phyloP scores from a whole-genome alignment of 1,140 invertebrate species.

The Bombus fervidus region DNA sequence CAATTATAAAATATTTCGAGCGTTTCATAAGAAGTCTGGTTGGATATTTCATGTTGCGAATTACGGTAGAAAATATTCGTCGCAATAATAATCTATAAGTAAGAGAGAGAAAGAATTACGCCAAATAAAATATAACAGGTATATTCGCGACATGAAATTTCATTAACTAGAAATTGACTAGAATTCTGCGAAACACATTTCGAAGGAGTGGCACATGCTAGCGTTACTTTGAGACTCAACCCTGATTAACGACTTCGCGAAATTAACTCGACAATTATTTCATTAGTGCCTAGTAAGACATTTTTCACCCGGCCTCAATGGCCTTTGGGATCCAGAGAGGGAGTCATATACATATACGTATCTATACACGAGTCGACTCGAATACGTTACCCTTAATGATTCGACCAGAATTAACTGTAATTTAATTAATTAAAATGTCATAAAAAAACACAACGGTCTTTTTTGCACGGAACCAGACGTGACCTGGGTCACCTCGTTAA shows the following conservation, averaged over 20 bases:
- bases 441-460: slow-evolving; percentile 2
- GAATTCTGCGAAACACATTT: slow-evolving; percentile 21
- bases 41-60: background rate
- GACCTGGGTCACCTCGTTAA: slow-evolving; percentile 35
- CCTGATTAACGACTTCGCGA: slow-evolving; percentile 46
- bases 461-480: background rate
- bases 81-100: slow-evolving; percentile 6
- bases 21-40: background rate
- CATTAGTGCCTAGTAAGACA: slow-evolving; percentile 45
- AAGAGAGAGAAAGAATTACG: background rate
- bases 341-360: background rate
- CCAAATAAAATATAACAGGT: background rate
- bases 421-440: slow-evolving; percentile 61
- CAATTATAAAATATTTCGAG: background rate
- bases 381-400: slow-evolving; percentile 49
- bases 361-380: background rate
- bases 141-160: slow-evolving; percentile 29
- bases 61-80: background rate
- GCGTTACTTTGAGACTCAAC: slow-evolving; percentile 23
- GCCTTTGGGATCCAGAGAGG: slow-evolving; percentile 25
- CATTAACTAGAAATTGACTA: slow-evolving; percentile 37
- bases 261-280: slow-evolving; percentile 59
- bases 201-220: slow-evolving; percentile 6
- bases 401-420: slow-evolving; percentile 54
- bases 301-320: slow-evolving; percentile 51